A percentile compares a stretch with the other conserved stretches of the same genome.
phyloP scores from a whole-genome alignment of 1,140 invertebrate species.

The Paracyclopina nana region DNA sequence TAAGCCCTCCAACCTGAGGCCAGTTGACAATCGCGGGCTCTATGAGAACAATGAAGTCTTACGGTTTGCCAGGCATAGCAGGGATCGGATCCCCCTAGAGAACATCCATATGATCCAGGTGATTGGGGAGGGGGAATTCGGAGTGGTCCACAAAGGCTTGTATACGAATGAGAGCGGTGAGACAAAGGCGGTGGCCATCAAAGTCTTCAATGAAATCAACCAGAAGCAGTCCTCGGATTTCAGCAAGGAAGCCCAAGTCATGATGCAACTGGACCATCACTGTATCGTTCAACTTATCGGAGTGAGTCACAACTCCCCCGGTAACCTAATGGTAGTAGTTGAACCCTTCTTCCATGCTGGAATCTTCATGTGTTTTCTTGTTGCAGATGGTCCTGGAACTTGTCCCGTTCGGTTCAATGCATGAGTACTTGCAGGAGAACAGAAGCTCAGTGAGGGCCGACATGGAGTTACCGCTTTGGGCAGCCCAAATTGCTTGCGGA shows the following conservation, averaged over 20 bases:
- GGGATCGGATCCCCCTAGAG: background rate
- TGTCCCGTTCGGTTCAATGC: constrained; percentile 71
- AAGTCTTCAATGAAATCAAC: background rate
- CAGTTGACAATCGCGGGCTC: background rate
- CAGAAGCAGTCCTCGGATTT: constrained; percentile 32
- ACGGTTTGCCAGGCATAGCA: background rate
- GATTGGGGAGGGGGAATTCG: background rate
- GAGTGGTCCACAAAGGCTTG: background rate
- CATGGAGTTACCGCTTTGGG: constrained; percentile 70
- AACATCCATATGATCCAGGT: background rate
- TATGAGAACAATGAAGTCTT: background rate
- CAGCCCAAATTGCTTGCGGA: constrained; percentile 48
- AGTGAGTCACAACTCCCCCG: too few relatives aligned
- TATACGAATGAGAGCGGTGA: background rate
- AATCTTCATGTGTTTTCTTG: background rate
- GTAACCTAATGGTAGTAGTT: background rate
- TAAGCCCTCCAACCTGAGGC: background rate
- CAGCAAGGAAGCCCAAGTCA: constrained; percentile 82
- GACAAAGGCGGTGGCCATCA: background rate
- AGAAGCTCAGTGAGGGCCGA: constrained; percentile 64
- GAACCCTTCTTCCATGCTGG: background rate
- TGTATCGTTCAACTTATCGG: constrained; percentile 60
- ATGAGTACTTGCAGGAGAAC: constrained; percentile 66
- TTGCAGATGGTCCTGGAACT: constrained; percentile 66
- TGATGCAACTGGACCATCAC: constrained; percentile 92